phyloP scores from a whole-genome alignment of 2,797 vertebrate species.

The Brotula barbata region DNA sequence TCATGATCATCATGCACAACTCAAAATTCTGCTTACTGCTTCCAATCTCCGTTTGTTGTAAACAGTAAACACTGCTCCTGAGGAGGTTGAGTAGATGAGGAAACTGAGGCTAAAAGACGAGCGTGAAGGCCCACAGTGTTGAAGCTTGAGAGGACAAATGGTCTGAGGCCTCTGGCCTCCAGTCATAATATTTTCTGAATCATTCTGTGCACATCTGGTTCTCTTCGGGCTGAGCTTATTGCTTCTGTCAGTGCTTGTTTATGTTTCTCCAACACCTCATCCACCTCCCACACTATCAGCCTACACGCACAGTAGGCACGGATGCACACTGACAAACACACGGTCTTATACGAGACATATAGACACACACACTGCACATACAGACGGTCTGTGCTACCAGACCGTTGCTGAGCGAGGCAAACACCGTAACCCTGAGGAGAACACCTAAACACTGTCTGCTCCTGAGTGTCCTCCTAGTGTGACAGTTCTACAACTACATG shows the following conservation, averaged over 20 bases:
- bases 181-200: slow-evolving; percentile 53
- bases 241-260: slow-evolving; percentile 46
- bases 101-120: background rate
- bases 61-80: too few species aligned
- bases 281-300: slow-evolving; percentile 23
- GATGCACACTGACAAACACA: slow-evolving; percentile 13
- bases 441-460: too few species aligned
- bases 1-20: too few species aligned
- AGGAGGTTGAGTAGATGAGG: too few species aligned
- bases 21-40: too few species aligned
- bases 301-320: slow-evolving; percentile 28
- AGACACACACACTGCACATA: background rate
- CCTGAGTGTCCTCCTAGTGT: too few species aligned
- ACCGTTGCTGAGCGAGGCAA: background rate
- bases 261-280: slow-evolving; percentile 46
- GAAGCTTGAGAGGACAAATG: slow-evolving; percentile 3
- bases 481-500: too few species aligned
- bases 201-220: slow-evolving; percentile 52
- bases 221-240: slow-evolving; percentile 64
- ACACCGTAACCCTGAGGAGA: background rate
- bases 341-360: background rate
- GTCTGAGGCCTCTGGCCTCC: slow-evolving; percentile 8
- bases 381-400: too few species aligned
- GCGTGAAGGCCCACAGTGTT: background rate
- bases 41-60: too few species aligned